phyloP scores from a whole-genome alignment of 2,113 vertebrate species.

The Ctenomys sociabilis region DNA sequence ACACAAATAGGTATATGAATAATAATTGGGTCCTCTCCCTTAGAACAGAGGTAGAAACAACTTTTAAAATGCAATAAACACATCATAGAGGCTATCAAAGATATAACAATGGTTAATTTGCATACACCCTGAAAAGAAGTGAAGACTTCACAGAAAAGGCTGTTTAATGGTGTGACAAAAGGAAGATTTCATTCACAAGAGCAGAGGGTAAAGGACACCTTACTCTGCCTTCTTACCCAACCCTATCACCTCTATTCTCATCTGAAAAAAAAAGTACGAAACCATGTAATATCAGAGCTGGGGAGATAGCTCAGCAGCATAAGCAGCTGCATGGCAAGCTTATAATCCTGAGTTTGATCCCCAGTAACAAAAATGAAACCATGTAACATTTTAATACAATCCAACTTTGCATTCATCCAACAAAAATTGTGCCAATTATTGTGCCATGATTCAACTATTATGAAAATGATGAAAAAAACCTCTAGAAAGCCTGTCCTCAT shows the following conservation, averaged over 20 bases:
- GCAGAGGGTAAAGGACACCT: constrained; percentile 15
- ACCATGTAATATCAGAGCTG: no score
- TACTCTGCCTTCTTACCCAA: background rate
- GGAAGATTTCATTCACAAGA: background rate
- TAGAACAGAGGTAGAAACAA: constrained; percentile 4
- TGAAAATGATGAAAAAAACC: background rate
- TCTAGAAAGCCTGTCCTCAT: constrained; percentile 12
- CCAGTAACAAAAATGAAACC: background rate
- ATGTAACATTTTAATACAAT: background rate
- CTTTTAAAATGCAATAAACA: constrained; percentile 62
- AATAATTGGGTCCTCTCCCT: constrained; percentile 26
- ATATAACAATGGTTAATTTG: background rate
- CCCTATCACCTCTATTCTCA: background rate
- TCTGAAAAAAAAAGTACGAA: background rate
- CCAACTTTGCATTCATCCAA: constrained; percentile 21
- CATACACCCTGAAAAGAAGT: background rate
- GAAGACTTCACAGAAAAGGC: constrained; percentile 21
- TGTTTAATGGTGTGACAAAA: constrained; percentile 19
- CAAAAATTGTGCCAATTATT: background rate
- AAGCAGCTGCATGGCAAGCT: no score
- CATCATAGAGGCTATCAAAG: background rate
- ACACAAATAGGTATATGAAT: background rate
- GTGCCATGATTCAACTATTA: background rate
- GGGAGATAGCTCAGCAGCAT: no score
- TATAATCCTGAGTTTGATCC: no score